Base-by-base conservation (phyloP, 2,797 vertebrate genomes). In the Pseudopleuronectes americanus region DNA sequence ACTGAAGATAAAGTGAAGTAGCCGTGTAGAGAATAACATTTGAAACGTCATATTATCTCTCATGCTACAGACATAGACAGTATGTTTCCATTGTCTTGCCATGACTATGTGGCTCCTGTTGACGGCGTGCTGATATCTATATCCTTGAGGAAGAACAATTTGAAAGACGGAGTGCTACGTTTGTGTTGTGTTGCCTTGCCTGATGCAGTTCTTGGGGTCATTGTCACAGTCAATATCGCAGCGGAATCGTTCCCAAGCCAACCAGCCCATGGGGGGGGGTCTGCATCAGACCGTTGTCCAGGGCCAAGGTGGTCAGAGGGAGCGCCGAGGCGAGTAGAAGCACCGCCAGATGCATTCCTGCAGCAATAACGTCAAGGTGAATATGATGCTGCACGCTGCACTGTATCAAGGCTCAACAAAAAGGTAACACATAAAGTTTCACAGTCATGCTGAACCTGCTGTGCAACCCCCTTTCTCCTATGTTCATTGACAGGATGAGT, bases 181-280 rank as follows among this genome's bases (percentile, higher is more conserved):
- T 12, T 3, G 8, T 19, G 4, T 28, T 21, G 23, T 28, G 17
- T 19, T 23, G 26, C 4, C 80, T 79, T 81, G 93, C 97, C 96
- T 96, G 92, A 99, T 97, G 77, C 97, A 99, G 89, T 97, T 97
- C 72, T 91, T 91, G 4, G 97, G 96, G 81, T 98, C 97, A 8
- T 76, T 12, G 0, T 86, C 62, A 80, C 97, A 99, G 92, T 98
- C 85, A 1, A 88, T 91, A 84, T 98, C 94, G 70, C 97, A 98
- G 83, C 97, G 95, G 79, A 93, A 98, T 5, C 97, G 93, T 59
- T 98, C 97, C 97, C 97, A 99, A 24, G 97, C 92, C 89, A 99
- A 74, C 97, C 97, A 99, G 74, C 97, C 97, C 97, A 99, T 98
- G 4, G 97, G 96, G 19, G 19, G 97, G 97, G 0, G 91, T 96